Percentiles rank a stretch among this genome's conserved stretches.
These are phyloP conservation scores for Pyrocoelia pectoralis DNA, from an alignment of 2,888 invertebrate species.

Conservation along the genomic window DNA sequence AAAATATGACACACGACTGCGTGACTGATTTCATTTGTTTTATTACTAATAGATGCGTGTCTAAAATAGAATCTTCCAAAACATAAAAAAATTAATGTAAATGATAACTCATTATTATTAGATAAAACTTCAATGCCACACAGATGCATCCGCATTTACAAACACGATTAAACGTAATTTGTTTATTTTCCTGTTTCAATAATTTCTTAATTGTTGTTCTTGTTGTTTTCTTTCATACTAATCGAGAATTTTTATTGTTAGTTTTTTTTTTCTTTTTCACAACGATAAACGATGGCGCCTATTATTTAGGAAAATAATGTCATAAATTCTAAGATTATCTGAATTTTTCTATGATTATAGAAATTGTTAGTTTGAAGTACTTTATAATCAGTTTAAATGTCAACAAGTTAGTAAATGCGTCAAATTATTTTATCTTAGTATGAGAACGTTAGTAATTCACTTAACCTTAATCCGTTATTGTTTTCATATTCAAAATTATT, in stretches of 20 bases:
- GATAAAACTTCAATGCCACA: conserved; percentile 3
- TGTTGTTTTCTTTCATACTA: background rate
- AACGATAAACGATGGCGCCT: background rate
- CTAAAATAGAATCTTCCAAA: background rate
- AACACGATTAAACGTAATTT: conserved; percentile 8
- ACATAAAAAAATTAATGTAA: background rate
- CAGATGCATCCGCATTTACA: background rate
- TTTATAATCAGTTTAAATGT: background rate
- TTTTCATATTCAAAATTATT: too few relatives aligned
- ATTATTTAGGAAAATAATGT: background rate
- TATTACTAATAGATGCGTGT: conserved; percentile 2
- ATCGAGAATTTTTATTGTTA: too few relatives aligned
- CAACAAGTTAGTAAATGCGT: background rate
- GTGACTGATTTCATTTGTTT: conserved; percentile 7
- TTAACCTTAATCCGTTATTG: too few relatives aligned
- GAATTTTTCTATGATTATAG: too few relatives aligned
- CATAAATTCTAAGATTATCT: too few relatives aligned
- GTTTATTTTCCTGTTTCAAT: conserved; percentile 2
- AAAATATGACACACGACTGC: conserved; percentile 14
- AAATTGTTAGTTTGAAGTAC: too few relatives aligned
- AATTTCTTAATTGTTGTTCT: background rate
- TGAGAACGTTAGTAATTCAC: background rate
- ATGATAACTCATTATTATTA: conserved; percentile 1
- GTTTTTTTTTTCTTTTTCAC: too few relatives aligned
- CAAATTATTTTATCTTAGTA: background rate